phyloP scores from a whole-genome alignment of 2,888 invertebrate species.

The Lasioglossum figueresi region DNA sequence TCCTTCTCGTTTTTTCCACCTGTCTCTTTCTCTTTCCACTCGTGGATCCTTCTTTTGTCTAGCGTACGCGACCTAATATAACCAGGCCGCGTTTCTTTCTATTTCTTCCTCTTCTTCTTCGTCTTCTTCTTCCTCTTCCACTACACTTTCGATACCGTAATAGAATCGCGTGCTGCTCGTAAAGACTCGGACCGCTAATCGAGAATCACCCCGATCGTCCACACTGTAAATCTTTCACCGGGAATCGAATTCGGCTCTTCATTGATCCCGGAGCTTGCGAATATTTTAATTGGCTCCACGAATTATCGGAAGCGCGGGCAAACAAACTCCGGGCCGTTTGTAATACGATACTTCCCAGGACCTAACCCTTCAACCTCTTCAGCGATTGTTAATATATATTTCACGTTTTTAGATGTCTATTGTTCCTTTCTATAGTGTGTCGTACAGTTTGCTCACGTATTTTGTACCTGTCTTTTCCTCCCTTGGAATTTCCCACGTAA shows the following conservation, averaged over 20 bases:
- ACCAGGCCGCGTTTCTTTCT: slow-evolving; percentile 4
- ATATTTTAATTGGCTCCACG: neutral
- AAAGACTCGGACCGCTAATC: slow-evolving; percentile 31
- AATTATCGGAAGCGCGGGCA: neutral
- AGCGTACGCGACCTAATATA: slow-evolving; percentile 24
- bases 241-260: slow-evolving; percentile 1
- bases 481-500: neutral
- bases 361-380: neutral
- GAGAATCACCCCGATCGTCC: slow-evolving; percentile 9
- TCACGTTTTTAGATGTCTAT: neutral
- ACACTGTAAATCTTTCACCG: slow-evolving; percentile 15
- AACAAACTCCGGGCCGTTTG: neutral
- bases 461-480: neutral
- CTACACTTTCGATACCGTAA: slow-evolving; percentile 4
- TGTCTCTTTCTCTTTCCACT: neutral
- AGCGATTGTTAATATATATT: neutral
- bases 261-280: neutral
- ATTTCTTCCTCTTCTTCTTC: neutral
- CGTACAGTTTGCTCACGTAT: no score
- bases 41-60: slow-evolving; percentile 4
- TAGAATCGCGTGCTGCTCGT: slow-evolving; percentile 25
- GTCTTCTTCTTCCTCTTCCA: neutral
- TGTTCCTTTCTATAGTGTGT: no score
- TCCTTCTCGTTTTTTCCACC: slow-evolving; percentile 13
- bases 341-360: neutral